Conservation (phyloP, 2,113 vertebrate species). For the Psilopogon haemacephalus region DNA sequence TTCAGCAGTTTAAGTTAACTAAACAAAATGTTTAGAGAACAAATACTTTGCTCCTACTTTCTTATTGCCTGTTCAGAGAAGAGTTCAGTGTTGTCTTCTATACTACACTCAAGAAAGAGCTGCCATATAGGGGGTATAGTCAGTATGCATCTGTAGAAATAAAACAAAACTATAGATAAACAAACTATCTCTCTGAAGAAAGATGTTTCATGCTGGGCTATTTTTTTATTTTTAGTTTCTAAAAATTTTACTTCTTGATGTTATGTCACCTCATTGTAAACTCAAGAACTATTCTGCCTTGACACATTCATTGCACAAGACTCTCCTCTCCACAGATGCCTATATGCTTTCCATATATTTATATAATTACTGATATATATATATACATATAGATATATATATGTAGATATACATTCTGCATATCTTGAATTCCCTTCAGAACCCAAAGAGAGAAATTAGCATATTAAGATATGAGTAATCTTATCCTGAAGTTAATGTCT, state of each 20-base stretch:
- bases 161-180: background rate
- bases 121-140: background rate
- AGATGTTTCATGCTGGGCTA: background rate
- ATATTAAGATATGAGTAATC: fast-evolving
- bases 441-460: fast-evolving
- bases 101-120: background rate
- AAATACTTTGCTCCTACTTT: background rate
- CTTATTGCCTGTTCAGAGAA: background rate
- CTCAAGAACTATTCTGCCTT: too few species aligned
- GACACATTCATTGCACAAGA: too few species aligned
- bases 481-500: background rate
- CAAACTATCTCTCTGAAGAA: background rate
- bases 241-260: background rate
- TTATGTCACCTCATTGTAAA: too few species aligned
- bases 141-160: background rate
- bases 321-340: too few species aligned
- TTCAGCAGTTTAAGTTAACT: background rate
- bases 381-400: too few species aligned
- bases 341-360: too few species aligned
- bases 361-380: too few species aligned
- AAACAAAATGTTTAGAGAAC: background rate
- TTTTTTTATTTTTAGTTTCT: background rate
- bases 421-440: background rate
- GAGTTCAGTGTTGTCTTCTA: background rate
- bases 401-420: too few species aligned